These are phyloP conservation scores for Apis dorsata DNA, from an alignment of 1,140 invertebrate species.

Conservation along the genomic window DNA sequence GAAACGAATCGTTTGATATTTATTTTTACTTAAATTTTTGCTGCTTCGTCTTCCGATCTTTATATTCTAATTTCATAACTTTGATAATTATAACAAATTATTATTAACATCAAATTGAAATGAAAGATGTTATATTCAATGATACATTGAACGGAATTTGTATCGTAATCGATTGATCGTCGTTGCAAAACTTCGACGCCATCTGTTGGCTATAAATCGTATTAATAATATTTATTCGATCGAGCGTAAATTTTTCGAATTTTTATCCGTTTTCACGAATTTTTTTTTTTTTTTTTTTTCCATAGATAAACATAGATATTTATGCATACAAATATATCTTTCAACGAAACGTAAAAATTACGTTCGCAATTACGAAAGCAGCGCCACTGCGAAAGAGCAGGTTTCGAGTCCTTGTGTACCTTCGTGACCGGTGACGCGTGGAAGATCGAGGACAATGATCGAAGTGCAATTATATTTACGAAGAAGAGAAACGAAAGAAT, in stretches of 20 bases:
- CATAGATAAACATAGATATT: background rate
- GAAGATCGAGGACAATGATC: slow-evolving; percentile 31
- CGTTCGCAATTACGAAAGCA: background rate
- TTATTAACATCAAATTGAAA: too few species aligned
- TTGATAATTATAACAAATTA: too few species aligned
- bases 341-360: background rate
- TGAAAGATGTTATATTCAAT: too few species aligned
- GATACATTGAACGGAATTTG: too few species aligned
- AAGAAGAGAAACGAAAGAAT: slow-evolving; percentile 9
- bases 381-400: background rate
- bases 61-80: too few species aligned
- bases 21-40: background rate
- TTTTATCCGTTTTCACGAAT: background rate
- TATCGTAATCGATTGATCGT: background rate
- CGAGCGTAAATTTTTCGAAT: background rate
- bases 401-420: slow-evolving; percentile 5
- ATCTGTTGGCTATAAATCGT: background rate
- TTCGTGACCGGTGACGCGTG: slow-evolving; percentile 27
- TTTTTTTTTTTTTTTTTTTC: too few species aligned
- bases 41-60: background rate
- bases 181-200: background rate
- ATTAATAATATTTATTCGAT: background rate
- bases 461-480: slow-evolving; percentile 62
- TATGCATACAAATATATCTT: background rate
- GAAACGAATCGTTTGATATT: background rate